Evolutionary conservation across 2,888 invertebrate species (phyloP).

Genomic region (Torymus aiolomorphi): DNA sequence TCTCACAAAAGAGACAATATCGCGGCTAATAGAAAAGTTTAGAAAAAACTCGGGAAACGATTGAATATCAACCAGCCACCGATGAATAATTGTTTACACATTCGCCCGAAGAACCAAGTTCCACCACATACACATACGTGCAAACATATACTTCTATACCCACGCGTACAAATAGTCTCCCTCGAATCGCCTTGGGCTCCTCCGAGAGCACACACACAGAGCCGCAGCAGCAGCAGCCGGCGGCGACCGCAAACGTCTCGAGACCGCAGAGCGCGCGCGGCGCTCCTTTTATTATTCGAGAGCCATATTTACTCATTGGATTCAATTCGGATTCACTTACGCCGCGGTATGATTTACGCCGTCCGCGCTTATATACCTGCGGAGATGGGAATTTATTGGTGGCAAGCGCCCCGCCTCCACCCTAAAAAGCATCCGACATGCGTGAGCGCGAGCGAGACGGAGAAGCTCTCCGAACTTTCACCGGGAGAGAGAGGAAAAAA

Average conservation of each 20-base stretch:
- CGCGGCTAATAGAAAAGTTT: constrained; percentile 42
- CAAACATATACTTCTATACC: not conserved
- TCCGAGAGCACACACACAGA: not conserved
- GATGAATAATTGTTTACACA: constrained; percentile 53
- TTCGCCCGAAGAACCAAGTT: constrained; percentile 15
- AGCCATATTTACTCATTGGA: constrained; percentile 75
- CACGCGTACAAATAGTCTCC: not conserved
- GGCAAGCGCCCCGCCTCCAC: constrained; percentile 64
- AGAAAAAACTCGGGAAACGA: constrained; percentile 45
- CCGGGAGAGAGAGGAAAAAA: constrained; percentile 23
- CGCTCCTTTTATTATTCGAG: constrained; percentile 67
- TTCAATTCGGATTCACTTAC: constrained; percentile 74
- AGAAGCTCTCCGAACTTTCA: not conserved
- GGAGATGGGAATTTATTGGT: constrained; percentile 73
- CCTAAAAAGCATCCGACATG: constrained; percentile 52
- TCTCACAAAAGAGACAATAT: constrained; percentile 25
- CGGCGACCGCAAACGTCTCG: constrained; percentile 15
- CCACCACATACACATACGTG: not conserved
- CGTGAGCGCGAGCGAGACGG: not conserved
- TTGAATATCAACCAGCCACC: constrained; percentile 38
- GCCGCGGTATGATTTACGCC: constrained; percentile 68
- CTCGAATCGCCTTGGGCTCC: constrained; percentile 29
- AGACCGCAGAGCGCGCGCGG: not conserved
- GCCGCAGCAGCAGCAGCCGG: not conserved
- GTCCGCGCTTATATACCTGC: constrained; percentile 60